phyloP scores from a whole-genome alignment of 1,140 invertebrate species.

The Delia radicum region DNA sequence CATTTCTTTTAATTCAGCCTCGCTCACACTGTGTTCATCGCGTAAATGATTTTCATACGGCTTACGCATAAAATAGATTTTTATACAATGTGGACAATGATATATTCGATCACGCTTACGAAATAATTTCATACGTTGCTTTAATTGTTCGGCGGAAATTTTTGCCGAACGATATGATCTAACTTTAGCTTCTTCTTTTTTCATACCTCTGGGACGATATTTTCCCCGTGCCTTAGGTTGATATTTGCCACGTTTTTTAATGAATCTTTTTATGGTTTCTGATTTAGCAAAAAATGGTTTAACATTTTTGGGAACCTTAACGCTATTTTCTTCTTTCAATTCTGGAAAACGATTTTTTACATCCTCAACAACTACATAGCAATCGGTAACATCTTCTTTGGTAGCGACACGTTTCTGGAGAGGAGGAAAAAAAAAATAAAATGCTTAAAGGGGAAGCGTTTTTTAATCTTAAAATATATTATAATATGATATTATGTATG shows the following conservation, averaged over 20 bases:
- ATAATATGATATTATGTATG: too few relatives aligned
- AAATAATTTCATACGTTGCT: slow-evolving; percentile 45
- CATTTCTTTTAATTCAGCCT: slow-evolving; percentile 42
- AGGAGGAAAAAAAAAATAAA: too few relatives aligned
- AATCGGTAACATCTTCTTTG: background rate
- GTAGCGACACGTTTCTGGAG: too few relatives aligned
- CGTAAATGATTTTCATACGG: slow-evolving; percentile 52
- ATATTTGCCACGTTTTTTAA: background rate
- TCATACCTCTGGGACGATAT: background rate
- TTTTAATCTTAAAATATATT: too few relatives aligned
- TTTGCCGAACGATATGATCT: slow-evolving; percentile 41
- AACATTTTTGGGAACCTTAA: slow-evolving; percentile 21
- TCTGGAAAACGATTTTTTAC: slow-evolving; percentile 19
- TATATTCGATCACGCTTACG: slow-evolving; percentile 50
- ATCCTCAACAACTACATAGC: slow-evolving; percentile 25
- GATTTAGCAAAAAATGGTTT: background rate
- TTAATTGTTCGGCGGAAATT: slow-evolving; percentile 44
- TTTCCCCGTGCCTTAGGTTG: too few relatives aligned
- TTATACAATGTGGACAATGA: slow-evolving; percentile 50
- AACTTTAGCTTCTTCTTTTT: background rate
- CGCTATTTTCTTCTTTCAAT: slow-evolving; percentile 2
- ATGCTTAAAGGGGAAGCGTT: too few relatives aligned
- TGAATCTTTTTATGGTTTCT: background rate
- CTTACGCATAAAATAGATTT: slow-evolving; percentile 52
- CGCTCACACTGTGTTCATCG: slow-evolving; percentile 43